Evolutionary conservation across 2,888 invertebrate species (phyloP), one percentile per base, ranked within the genome.

Genomic region (Rhagonycha lutea): DNA sequence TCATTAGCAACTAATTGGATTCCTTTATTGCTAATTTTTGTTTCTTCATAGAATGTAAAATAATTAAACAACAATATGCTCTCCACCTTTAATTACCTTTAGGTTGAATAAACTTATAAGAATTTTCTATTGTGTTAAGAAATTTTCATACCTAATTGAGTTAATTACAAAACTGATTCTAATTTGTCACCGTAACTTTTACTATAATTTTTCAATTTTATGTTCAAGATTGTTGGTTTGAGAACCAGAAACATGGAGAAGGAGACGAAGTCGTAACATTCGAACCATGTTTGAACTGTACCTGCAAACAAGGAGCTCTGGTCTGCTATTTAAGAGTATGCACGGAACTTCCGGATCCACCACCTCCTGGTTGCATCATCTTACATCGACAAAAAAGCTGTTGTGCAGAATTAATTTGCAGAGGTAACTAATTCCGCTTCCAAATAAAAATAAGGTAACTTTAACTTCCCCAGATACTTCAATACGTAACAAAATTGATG

Each of bases 321-420:
- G 89, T 94, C 28, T 96, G 96, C 87, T 92, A 94, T 70, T 90
- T 95, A 76, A 90, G 94, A 79, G 92, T 95, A 10, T 96, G 96
- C 85, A 92, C 93, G 5, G 89, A 92, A 81, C 90, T 94, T 84
- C 94, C 94, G 11, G 92, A 92, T 85, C 94, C 94, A 28, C 93
- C 94, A 77, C 94, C 95, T 4, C 88, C 90, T 18, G 92, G 93
- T 71, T 96, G 96, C 86, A 92, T 93, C 76, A 88, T 94, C 61
- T 89, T 93, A 68, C 93, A 94, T 78, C 90, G 91, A 80, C 90
- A 91, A 79, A 91, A 91, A 76, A 89, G 91, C 69, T 96, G 96
- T 88, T 96, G 96, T 86, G 92, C 95, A 0, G 92, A 94, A 84
- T 88, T 96, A 80, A 91, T 94, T 72, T 96, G 96, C 86, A 91